Conservation (phyloP, 2,888 invertebrate genomes). For the Cerceris ruficornis region DNA sequence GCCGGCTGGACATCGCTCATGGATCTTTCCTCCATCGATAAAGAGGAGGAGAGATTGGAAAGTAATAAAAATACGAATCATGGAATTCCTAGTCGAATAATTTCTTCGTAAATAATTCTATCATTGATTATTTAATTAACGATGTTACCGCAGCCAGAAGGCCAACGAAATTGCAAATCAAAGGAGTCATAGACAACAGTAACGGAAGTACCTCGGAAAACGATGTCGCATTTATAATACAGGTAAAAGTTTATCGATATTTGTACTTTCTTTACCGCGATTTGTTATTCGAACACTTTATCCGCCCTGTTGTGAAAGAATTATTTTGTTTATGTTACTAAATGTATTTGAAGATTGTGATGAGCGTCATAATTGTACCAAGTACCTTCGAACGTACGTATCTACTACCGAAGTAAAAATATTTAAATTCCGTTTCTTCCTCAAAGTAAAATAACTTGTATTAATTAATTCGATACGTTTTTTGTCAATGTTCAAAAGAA, state of each 20-base stretch:
- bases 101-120: neutral
- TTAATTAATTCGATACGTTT: too few species aligned
- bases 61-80: constrained; percentile 29
- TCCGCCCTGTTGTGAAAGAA: neutral
- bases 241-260: constrained; percentile 64
- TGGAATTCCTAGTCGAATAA: neutral
- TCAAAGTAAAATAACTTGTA: too few species aligned
- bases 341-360: too few species aligned
- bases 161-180: constrained; percentile 76
- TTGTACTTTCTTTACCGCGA: neutral
- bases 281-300: neutral
- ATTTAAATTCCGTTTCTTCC: too few species aligned
- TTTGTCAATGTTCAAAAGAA: too few species aligned
- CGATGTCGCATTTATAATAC: constrained; percentile 79
- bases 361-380: too few species aligned
- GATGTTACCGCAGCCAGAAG: constrained; percentile 35
- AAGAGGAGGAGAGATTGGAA: constrained; percentile 49
- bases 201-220: constrained; percentile 73
- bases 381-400: too few species aligned
- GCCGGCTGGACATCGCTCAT: constrained; percentile 90
- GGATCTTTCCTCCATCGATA: constrained; percentile 85
- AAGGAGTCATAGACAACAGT: constrained; percentile 77
- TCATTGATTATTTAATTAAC: neutral
- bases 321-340: too few species aligned
- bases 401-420: too few species aligned